Evolutionary conservation across 2,113 vertebrate species (phyloP), one percentile per base, ranked within the genome.

Genomic region (Donacobius atricapilla): DNA sequence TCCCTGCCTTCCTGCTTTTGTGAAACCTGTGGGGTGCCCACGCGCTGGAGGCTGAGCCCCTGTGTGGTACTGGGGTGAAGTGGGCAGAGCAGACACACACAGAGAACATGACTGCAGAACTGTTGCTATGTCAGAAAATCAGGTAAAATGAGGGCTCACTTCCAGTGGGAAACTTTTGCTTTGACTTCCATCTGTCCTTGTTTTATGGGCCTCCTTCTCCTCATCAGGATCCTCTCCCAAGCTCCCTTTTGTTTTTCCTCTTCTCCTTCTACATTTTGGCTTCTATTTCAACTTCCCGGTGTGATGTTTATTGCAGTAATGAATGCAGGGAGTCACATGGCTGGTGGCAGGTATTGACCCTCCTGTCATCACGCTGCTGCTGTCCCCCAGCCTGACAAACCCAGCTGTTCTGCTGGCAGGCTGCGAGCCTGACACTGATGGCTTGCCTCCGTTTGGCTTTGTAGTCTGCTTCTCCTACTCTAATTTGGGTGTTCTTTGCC

Each of bases 11-110:
- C 48, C 65, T 50, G 24, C 4, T 33, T 58, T n/a, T 60, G 51
- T 37, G 68, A 31, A 44, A 18, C 2, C 11, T 1, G 0, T 0
- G 7, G 53, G 40, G 44, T 45, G 33, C 6, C 10, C 4, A 0
- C 4, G 1, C 27, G 51, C 50, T 22, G 51, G 54, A 27, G 85
- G 5, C 15, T 40, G 24, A 60, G 45, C 21, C 13, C 1, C 40
- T 39, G 22, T 17, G 31, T 6, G 14, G 33, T 14, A 5, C 8
- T 58, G 79, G 35, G 21, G 13, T 58, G 77, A 30, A 51, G 54
- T 1, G 6, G 44, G 40, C 37, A 70, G 58, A 18, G 53, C 61
- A 90, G 19, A 6, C 28, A 48, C 28, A 61, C 23, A 22, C 23
- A 7, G 0, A 3, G 40, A 57, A 11, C n/a, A 4, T 0, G 20